A percentile compares a stretch with the other conserved stretches of the same genome.
These are phyloP conservation scores for Galaxea fascicularis DNA, from an alignment of 92 coral and sea anemone genomes.

Conservation along the genomic window DNA sequence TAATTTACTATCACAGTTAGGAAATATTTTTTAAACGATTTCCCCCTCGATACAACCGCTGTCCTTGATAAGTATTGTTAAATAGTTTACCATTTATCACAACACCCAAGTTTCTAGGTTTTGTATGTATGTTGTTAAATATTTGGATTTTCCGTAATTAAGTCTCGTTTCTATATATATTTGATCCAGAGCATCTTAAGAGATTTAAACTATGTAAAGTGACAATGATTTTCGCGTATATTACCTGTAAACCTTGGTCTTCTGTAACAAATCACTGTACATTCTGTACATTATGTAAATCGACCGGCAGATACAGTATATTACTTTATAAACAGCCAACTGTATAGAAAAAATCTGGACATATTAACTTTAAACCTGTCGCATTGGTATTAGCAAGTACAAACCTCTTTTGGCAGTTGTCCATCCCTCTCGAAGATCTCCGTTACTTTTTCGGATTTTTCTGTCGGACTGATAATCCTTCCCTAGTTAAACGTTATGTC, in stretches of 20 bases:
- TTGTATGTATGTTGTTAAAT: slow-evolving; percentile 53
- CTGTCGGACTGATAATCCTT: not conserved
- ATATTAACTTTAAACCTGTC: slow-evolving; percentile 1
- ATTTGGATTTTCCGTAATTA: slow-evolving; percentile 11
- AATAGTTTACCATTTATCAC: slow-evolving; percentile 6
- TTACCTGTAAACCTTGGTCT: slow-evolving; percentile 34
- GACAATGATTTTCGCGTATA: slow-evolving; percentile 30
- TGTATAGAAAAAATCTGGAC: slow-evolving; percentile 40
- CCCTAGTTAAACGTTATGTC: not conserved
- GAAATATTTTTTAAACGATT: not conserved
- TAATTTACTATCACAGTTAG: not conserved
- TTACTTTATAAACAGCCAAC: slow-evolving; percentile 40
- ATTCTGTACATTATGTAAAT: slow-evolving; percentile 78
- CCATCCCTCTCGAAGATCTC: not conserved
- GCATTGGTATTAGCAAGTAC: slow-evolving; percentile 5
- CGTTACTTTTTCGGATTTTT: not conserved
- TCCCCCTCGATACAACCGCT: not conserved
- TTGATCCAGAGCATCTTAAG: slow-evolving; percentile 36
- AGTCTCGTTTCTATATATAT: slow-evolving; percentile 29
- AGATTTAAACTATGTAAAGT: slow-evolving; percentile 42
- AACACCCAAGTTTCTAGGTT: slow-evolving; percentile 44
- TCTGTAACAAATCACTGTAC: slow-evolving; percentile 62
- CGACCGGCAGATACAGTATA: slow-evolving; percentile 35
- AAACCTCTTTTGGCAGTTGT: slow-evolving; percentile 8
- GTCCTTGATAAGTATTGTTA: not conserved